A percentile compares a stretch with the other conserved stretches of the same genome.
phyloP scores from a whole-genome alignment of 2,888 invertebrate genomes.

The Dicyrtomina minuta region DNA sequence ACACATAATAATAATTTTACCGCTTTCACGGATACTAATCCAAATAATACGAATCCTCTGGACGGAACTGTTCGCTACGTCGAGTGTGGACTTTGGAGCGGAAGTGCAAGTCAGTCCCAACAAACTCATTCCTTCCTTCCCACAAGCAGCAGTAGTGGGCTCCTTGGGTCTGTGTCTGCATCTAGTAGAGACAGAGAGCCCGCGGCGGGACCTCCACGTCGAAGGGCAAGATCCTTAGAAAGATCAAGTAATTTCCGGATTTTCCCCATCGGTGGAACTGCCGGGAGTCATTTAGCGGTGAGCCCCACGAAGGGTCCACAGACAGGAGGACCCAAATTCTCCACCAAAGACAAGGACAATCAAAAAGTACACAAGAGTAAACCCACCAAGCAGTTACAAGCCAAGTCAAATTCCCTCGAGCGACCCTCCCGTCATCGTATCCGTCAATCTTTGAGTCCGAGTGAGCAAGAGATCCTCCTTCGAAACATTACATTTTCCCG shows the following conservation, averaged over 20 bases:
- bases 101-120: not conserved
- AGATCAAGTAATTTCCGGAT: constrained; percentile 43
- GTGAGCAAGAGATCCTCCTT: constrained; percentile 49
- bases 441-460: constrained; percentile 43
- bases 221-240: constrained; percentile 44
- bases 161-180: too few relatives aligned
- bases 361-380: not conserved
- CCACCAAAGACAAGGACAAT: not conserved
- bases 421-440: constrained; percentile 36
- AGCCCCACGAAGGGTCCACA: not conserved
- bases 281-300: not conserved
- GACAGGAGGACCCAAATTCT: not conserved
- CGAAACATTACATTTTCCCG: constrained; percentile 39
- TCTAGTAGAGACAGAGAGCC: too few relatives aligned
- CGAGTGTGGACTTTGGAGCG: constrained; percentile 39
- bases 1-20: constrained; percentile 50
- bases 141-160: not conserved
- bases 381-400: constrained; percentile 1
- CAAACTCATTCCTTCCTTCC: not conserved
- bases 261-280: constrained; percentile 12
- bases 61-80: constrained; percentile 45
- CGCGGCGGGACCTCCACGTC: constrained; percentile 5
- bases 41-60: too few relatives aligned
- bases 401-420: constrained; percentile 31
- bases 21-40: too few relatives aligned